A percentile compares a stretch with the other conserved stretches of the same genome.
phyloP scores from a whole-genome alignment of 1,140 invertebrate genomes.

The Palaemon carinicauda region DNA sequence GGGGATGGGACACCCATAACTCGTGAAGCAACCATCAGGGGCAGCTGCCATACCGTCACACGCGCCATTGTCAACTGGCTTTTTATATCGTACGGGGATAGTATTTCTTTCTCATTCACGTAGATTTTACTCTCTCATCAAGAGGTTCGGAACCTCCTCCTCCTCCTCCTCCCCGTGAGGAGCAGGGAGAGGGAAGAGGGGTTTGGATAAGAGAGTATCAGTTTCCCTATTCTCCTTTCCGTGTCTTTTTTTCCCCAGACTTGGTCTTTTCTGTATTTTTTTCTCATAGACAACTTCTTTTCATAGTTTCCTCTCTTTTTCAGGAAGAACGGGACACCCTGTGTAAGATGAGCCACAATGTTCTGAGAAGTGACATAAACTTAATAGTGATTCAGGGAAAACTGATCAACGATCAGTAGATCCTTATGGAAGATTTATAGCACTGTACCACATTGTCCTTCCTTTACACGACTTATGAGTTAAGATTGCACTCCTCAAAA shows the following conservation, averaged over 20 bases:
- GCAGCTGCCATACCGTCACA: constrained; percentile 40
- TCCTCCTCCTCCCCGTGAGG: neutral
- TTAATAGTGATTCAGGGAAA: too few species aligned
- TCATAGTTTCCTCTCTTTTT: too few species aligned
- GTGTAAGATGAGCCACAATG: too few species aligned
- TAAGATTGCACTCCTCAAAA: too few species aligned
- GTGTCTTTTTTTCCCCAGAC: neutral
- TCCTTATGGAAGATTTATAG: too few species aligned
- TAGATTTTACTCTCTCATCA: constrained; percentile 15
- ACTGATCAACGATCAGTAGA: too few species aligned
- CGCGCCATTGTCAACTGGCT: constrained; percentile 41
- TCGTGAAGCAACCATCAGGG: constrained; percentile 30
- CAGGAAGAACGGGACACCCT: too few species aligned
- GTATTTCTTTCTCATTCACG: constrained; percentile 47
- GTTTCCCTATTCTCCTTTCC: neutral
- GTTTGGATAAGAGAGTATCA: neutral
- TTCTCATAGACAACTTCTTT: neutral
- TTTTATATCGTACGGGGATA: constrained; percentile 28
- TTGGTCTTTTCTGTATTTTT: neutral
- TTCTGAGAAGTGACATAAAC: too few species aligned
- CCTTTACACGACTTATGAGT: too few species aligned
- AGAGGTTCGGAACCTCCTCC: neutral
- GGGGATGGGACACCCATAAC: constrained; percentile 18
- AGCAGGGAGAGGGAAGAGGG: neutral
- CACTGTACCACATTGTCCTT: too few species aligned